Base-by-base conservation (phyloP, 1,140 invertebrate species). In the Argopecten irradians region DNA sequence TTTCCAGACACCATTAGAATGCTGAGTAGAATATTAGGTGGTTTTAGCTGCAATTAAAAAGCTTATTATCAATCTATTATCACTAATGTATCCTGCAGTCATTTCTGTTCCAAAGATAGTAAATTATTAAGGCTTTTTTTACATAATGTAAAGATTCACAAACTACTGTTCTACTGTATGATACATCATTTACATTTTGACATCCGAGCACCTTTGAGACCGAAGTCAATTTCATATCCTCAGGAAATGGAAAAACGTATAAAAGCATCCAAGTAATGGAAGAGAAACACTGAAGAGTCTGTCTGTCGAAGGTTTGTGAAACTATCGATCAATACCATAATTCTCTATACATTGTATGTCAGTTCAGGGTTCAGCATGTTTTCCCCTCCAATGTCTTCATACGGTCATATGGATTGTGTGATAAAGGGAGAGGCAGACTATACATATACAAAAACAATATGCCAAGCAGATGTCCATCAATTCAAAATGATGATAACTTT, bases 271-370 rank as follows among this genome's bases (percentile, higher is more conserved):
- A 71, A 71, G n/a, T 71, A 71, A 71, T 71, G 14, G 55, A 8
- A 71, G 55, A 71, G 55, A 71, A 71, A 71, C 55, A 71, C 55
- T 16, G 16, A n/a, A 71, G 55, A 71, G 55, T 11, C 55, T 28
- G 55, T 71, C 55, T n/a, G 55, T 28, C n/a, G 22, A 71, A 71
- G 55, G 55, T 71, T 71, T 71, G 55, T 22, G 8, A 71, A 71
- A 28, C 22, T 71, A 71, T 71, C 8, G 55, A 71, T 71, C 55
- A 71, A 71, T 71, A 71, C n/a, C 28, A 71, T 71, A 71, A 71
- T 71, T 71, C 55, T 71, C 55, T 71, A 28, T n/a, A n/a, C n/a
- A n/a, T n/a, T 71, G 22, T 71, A 71, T 71, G 55, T 71, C 55
- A 28, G 55, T 71, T 71, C 55, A 71, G 9, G 55, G 55, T 71